A percentile compares a stretch with the other conserved stretches of the same genome.
phyloP scores from a whole-genome alignment of 2,797 vertebrate genomes.

The Loriculus beryllinus region DNA sequence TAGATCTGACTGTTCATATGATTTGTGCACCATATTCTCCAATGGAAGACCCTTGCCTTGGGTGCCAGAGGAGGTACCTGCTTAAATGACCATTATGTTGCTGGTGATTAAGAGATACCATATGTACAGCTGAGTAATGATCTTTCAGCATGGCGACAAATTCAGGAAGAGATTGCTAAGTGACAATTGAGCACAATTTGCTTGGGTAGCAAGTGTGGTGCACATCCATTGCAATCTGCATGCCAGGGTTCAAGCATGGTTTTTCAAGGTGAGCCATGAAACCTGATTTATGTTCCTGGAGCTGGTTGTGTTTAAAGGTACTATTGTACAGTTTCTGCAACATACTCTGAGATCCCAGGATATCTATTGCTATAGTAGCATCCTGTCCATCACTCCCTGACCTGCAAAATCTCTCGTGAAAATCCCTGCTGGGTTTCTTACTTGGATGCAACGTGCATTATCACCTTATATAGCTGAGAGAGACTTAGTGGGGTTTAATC shows the following conservation, averaged over 20 bases:
- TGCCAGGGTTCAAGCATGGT: slow-evolving; percentile 4
- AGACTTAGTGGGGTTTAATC: slow-evolving; percentile 43
- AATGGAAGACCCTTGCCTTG: slow-evolving; percentile 2
- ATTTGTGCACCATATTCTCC: slow-evolving; percentile 26
- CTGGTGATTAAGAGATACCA: slow-evolving; percentile 44
- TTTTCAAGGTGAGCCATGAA: slow-evolving; percentile 47
- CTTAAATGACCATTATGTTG: slow-evolving; percentile 44
- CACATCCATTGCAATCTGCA: slow-evolving; percentile 8
- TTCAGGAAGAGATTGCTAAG: slow-evolving; percentile 35
- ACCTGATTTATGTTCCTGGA: slow-evolving; percentile 17
- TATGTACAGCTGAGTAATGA: slow-evolving; percentile 20
- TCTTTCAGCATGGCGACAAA: not conserved
- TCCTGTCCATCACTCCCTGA: slow-evolving; percentile 59
- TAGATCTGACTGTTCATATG: slow-evolving; percentile 28
- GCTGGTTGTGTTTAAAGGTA: not conserved
- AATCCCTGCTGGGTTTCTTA: slow-evolving; percentile 33
- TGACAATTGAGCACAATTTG: slow-evolving; percentile 43
- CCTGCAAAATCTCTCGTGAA: slow-evolving; percentile 52
- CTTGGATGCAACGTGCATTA: slow-evolving; percentile 27
- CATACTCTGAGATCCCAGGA: slow-evolving; percentile 35
- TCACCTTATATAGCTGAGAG: slow-evolving; percentile 48
- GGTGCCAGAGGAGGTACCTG: slow-evolving; percentile 14
- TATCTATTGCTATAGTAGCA: slow-evolving; percentile 68
- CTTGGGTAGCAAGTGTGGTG: slow-evolving; percentile 33
- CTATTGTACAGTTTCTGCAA: not conserved